These are phyloP conservation scores for Crocuta crocuta DNA, from an alignment of 2,113 vertebrate genomes.

Conservation along the genomic window DNA sequence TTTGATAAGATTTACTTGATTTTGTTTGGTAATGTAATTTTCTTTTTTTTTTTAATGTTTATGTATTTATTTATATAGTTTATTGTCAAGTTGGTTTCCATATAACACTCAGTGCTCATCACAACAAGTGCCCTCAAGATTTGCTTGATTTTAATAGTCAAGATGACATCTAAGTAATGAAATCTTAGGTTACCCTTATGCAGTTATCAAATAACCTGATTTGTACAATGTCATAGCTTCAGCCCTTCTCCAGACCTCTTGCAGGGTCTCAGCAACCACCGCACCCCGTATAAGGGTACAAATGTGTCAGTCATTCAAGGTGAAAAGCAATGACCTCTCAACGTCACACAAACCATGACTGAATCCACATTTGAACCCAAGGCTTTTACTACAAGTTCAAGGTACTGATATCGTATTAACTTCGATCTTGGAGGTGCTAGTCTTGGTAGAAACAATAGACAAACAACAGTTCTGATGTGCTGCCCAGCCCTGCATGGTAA, in stretches of 20 bases:
- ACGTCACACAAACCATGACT: rapidly evolving
- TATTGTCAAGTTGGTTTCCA: too few species aligned
- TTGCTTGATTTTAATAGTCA: not conserved
- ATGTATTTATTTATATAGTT: too few species aligned
- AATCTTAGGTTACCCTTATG: not conserved
- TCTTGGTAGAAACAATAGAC: too few species aligned
- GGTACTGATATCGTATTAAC: not conserved
- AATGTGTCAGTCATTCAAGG: not conserved
- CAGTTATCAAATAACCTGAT: not conserved
- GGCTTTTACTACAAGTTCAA: not conserved
- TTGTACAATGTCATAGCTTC: not conserved
- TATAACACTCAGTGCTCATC: too few species aligned
- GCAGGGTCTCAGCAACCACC: not conserved
- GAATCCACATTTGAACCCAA: not conserved
- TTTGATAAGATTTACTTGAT: not conserved
- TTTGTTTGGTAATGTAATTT: too few species aligned
- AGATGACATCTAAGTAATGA: not conserved
- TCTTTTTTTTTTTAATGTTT: too few species aligned
- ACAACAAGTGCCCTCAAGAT: not conserved
- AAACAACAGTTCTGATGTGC: not conserved
- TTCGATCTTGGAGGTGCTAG: not conserved
- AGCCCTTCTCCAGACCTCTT: not conserved
- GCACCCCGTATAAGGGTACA: not conserved
- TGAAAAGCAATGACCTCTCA: not conserved
- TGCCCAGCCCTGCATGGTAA: not conserved